Evolutionary conservation across 2,888 invertebrate species (phyloP), one percentile per base, ranked within the genome.

Genomic region (Argyresthia goedartella): DNA sequence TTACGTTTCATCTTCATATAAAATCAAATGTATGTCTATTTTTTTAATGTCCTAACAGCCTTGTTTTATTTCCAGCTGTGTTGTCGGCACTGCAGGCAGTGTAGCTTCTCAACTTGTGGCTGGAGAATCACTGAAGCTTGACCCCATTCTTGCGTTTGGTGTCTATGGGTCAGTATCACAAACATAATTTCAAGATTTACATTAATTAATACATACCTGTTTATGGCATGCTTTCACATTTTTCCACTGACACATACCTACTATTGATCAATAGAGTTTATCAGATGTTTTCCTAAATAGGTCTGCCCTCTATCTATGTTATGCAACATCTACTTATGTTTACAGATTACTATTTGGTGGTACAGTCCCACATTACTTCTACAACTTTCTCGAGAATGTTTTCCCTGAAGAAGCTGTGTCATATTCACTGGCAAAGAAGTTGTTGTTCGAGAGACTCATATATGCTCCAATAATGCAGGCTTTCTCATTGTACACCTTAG

Each of bases 361-460:
- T 34, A 89, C 92, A 1, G 79, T 94, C 4, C 94, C 95, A 0
- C 94, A 95, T 73, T 93, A 90, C 66, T 94, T 95, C 71, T 94
- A 93, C 65, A 81, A 86, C 57, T 78, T 88, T 39, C 65, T 92
- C 47, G 92, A 93, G 58, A 77, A 79, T 50, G 59, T 89, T 36
- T 88, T 93, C 53, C 88, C 90, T 0, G 88, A 89, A 56, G 89
- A 90, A 53, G 66, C 88, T 16, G 82, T 89, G 8, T 84, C 88
- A 51, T 87, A 87, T 54, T 81, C 88, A 1, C 65, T 89, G 46
- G 78, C 88, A 4, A 89, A 89, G 64, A 89, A 91, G 63, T 81
- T 95, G 55, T 56, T 94, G 25, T 84, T 93, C 56, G 95, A 95
- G 71, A 87, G 95, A 65, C 67, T 93, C 11, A 66, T 93, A 13